phyloP scores from a whole-genome alignment of 2,113 vertebrate genomes.

The Thinocorus orbignyianus region DNA sequence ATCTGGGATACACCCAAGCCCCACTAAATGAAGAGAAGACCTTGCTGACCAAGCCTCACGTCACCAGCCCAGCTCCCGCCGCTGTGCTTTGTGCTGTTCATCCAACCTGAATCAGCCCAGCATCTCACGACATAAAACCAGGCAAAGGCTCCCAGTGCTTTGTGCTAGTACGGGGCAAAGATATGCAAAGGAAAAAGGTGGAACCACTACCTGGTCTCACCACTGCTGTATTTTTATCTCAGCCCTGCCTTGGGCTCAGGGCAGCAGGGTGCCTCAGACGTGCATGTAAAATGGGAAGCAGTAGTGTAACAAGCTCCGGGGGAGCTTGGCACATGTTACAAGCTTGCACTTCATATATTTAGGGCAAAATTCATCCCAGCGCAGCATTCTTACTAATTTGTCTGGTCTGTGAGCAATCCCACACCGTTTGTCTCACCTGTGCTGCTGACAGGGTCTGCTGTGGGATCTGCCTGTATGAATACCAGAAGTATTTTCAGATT shows the following conservation, averaged over 20 bases:
- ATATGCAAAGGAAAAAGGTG: background rate
- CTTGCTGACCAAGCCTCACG: background rate
- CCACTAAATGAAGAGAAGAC: background rate
- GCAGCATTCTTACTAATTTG: constrained; percentile 19
- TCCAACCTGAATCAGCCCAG: background rate
- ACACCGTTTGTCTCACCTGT: background rate
- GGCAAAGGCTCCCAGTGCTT: background rate
- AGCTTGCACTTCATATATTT: background rate
- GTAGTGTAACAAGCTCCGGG: constrained; percentile 45
- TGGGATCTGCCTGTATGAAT: background rate
- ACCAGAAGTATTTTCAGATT: background rate
- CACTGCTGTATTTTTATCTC: background rate
- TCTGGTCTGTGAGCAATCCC: constrained; percentile 7
- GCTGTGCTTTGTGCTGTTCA: background rate
- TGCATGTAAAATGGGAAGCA: background rate
- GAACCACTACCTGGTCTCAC: background rate
- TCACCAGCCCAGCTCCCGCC: background rate
- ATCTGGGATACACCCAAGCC: background rate
- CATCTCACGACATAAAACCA: background rate
- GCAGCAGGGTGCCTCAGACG: background rate
- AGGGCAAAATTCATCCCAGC: background rate
- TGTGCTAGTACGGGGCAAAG: background rate
- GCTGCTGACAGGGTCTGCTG: background rate
- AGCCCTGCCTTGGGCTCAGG: background rate
- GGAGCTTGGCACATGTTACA: background rate